Conservation (phyloP, 2,113 vertebrate genomes). For the Phoenicopterus ruber region DNA sequence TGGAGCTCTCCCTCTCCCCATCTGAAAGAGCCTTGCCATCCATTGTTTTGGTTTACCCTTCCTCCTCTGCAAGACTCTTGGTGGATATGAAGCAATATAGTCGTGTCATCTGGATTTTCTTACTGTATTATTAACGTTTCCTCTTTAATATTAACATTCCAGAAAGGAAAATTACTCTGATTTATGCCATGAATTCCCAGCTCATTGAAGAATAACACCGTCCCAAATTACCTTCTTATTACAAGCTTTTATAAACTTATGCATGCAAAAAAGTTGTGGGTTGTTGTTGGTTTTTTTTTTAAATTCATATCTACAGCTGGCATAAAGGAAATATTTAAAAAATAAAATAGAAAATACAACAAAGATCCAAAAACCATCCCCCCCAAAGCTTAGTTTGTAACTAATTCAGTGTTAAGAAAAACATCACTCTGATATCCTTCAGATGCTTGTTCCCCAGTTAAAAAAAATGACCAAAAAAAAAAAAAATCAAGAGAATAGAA, state of each 20-base stretch:
- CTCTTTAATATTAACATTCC: conserved; percentile 29
- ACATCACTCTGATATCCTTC: neutral
- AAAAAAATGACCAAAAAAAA: rapidly evolving
- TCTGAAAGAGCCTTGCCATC: neutral
- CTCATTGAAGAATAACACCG: neutral
- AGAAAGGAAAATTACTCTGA: conserved; percentile 13
- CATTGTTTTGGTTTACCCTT: neutral
- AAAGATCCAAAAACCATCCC: neutral
- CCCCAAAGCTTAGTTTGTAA: neutral
- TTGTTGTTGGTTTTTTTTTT: neutral
- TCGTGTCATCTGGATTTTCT: conserved; percentile 12
- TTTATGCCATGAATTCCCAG: conserved; percentile 5
- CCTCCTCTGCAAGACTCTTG: neutral
- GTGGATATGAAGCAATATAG: neutral
- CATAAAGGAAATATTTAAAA: neutral
- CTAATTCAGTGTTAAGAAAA: neutral
- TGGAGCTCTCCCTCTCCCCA: rapidly evolving
- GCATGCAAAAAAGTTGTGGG: neutral
- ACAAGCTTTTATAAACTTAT: neutral
- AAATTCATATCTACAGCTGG: neutral
- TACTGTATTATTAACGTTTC: neutral
- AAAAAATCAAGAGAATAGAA: neutral
- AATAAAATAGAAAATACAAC: neutral
- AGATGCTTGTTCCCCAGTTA: neutral
- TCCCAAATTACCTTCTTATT: neutral